Evolutionary conservation across 30 jellyfish, hydroid and myxozoan species (phyloP).

Genomic region (Cassiopea xamachana): DNA sequence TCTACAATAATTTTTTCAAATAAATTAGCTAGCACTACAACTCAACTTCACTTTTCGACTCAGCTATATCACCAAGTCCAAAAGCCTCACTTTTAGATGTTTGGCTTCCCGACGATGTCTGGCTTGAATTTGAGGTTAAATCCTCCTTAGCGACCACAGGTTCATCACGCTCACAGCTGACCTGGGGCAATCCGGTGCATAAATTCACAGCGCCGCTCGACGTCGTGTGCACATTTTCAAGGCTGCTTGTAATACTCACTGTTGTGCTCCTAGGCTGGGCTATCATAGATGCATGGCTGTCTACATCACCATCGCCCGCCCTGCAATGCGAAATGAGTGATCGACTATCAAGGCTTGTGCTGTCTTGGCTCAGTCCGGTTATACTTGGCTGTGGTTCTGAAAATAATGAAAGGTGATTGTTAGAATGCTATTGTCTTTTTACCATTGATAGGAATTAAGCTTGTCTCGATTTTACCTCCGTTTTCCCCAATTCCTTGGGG

Average conservation of each 20-base stretch:
- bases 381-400: slow-evolving; percentile 96
- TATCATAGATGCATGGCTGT: slow-evolving; percentile 95
- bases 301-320: slow-evolving; percentile 92
- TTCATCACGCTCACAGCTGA: slow-evolving; percentile 81
- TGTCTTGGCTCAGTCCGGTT: slow-evolving; percentile 92
- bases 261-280: slow-evolving; percentile 98
- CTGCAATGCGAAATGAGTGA: slow-evolving; percentile 90
- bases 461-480: too few relatives aligned
- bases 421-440: too few relatives aligned
- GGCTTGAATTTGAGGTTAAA: slow-evolving; percentile 31
- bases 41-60: background rate
- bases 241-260: slow-evolving; percentile 93
- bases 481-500: too few relatives aligned
- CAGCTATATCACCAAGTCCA: slow-evolving; percentile 3
- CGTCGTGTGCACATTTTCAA: slow-evolving; percentile 82
- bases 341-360: slow-evolving; percentile 95
- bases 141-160: slow-evolving; percentile 44
- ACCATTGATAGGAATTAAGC: too few relatives aligned
- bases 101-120: slow-evolving; percentile 27
- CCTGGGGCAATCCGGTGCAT: slow-evolving; percentile 88
- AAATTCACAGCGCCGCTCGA: slow-evolving; percentile 71
- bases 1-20: background rate
- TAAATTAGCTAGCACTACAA: background rate
- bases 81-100: slow-evolving; percentile 13
- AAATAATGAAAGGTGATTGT: background rate